Conservation (phyloP, 2,113 vertebrate genomes). For the Rynchops niger region DNA sequence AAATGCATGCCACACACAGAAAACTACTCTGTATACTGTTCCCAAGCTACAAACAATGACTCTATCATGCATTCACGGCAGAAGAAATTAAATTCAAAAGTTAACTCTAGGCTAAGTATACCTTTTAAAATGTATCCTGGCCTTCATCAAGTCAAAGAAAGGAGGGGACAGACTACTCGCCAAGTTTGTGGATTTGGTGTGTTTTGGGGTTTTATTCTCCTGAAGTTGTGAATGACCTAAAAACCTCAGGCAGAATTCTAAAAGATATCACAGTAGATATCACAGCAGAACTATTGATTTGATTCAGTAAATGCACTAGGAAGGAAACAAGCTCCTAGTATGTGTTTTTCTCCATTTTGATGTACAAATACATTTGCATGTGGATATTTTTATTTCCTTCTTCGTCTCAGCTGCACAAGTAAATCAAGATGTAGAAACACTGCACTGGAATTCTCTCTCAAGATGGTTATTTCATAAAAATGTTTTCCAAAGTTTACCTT, state of each 20-base stretch:
- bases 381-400: background rate
- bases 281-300: background rate
- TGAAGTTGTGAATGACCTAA: background rate
- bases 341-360: background rate
- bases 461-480: background rate
- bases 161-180: background rate
- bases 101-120: slow-evolving; percentile 4
- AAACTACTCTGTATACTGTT: background rate
- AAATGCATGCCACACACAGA: background rate
- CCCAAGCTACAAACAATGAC: background rate
- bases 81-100: slow-evolving; percentile 32
- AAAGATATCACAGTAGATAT: background rate
- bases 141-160: background rate
- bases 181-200: background rate
- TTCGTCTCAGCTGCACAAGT: background rate
- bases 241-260: slow-evolving; percentile 15
- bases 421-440: background rate
- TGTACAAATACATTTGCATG: background rate
- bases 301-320: background rate
- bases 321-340: background rate
- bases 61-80: background rate
- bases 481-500: background rate
- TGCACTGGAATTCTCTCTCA: background rate
- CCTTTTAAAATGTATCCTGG: slow-evolving; percentile 32
- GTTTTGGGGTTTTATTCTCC: background rate